phyloP scores from a whole-genome alignment of 2,888 invertebrate species.

The Cataglyphis albicans region DNA sequence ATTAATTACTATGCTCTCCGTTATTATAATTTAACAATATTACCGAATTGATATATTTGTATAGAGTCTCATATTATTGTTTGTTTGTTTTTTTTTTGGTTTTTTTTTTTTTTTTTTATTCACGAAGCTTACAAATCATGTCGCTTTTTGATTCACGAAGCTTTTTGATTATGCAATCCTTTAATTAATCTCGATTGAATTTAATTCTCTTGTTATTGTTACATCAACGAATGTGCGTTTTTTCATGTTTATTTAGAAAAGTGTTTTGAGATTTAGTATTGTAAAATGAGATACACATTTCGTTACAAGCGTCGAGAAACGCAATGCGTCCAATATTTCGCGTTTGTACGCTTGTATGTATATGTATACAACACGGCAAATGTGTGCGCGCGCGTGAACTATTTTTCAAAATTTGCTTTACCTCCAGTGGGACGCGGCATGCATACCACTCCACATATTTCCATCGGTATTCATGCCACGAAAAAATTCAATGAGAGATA shows the following conservation, averaged over 20 bases:
- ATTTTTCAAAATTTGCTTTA: slow-evolving; percentile 49
- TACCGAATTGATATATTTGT: background rate
- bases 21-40: slow-evolving; percentile 1
- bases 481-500: slow-evolving; percentile 36
- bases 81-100: background rate
- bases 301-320: slow-evolving; percentile 3
- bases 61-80: background rate
- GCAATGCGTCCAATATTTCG: background rate
- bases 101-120: background rate
- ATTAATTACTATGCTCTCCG: background rate
- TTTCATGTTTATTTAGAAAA: slow-evolving; percentile 16
- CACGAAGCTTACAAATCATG: too few species aligned
- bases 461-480: slow-evolving; percentile 10
- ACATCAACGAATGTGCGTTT: background rate
- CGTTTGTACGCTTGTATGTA: background rate
- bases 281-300: slow-evolving; percentile 22
- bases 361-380: background rate
- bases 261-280: background rate
- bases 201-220: background rate
- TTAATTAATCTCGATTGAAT: background rate
- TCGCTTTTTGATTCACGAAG: background rate
- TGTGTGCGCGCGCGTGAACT: background rate
- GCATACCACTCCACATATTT: slow-evolving; percentile 39
- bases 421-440: background rate
- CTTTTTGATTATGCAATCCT: background rate